Base-by-base conservation (phyloP, 2,797 vertebrate genomes). In the Sebastes taczanowskii region DNA sequence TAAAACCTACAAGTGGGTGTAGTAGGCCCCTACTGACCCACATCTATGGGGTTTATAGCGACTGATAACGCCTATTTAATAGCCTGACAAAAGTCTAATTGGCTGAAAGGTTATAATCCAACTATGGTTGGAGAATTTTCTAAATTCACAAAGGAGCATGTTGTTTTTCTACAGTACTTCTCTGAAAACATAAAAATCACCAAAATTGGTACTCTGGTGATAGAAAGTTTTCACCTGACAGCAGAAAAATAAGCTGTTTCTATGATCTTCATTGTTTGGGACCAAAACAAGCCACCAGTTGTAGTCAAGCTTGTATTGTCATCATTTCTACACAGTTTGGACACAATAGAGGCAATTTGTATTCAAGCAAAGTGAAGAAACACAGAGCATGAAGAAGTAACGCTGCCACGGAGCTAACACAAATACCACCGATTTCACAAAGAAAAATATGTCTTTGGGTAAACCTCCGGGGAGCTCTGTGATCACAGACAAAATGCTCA, bases 401-500 rank as follows among this genome's bases (percentile, higher is more conserved):
- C 42, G 68, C 69, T 18, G 52, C 64, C 42, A 22, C 65, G 49
- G 74, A 53, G 25, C 76, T 42, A 74, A 78, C 70, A 86, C 76
- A 84, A 85, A 81, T 61, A 75, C 62, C 83, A 67, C 29, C 62
- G 27, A 32, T 83, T 86, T 78, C 71, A 87, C 73, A 85, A 88
- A 83, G 62, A 59, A 74, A 83, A 86, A 77, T 53, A 65, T 74
- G 80, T 82, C 70, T 85, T 71, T 80, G 52, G 38, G 32, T 73
- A 74, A 72, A 55, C 85, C 88, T 88, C 80, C n/a, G 52, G 82
- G 84, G 83, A 90, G 80, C 63, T 55, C 64, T 75, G 84, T 76
- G 86, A 91, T 90, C 87, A 83, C 84, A 86, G 88, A 81, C 78
- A 87, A 87, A 91, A 90, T 82, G 81, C 78, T 88, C 77, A 89